Evolutionary conservation across 2,797 vertebrate genomes (phyloP).

Genomic region (Catamblyrhynchus diadema): DNA sequence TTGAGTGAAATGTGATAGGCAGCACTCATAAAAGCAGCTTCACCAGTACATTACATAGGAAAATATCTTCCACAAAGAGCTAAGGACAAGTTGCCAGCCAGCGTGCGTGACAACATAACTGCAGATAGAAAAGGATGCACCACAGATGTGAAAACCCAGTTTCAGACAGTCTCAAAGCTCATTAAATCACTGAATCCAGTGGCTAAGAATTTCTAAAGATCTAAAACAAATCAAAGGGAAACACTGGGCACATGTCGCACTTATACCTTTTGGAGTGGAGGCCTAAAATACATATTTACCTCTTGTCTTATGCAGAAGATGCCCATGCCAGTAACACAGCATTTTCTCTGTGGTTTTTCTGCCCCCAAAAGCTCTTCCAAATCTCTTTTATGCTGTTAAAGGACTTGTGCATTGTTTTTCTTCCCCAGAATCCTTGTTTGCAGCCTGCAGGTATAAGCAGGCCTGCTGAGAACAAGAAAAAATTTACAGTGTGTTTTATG

Average conservation of each 20-base stretch:
- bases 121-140: not conserved
- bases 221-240: not conserved
- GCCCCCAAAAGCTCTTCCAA: not conserved
- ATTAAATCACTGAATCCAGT: not conserved
- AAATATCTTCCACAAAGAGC: not conserved
- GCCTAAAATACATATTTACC: not conserved
- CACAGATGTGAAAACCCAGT: not conserved
- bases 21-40: not conserved
- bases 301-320: not conserved
- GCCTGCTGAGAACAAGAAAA: not conserved
- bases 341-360: not conserved
- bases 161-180: not conserved
- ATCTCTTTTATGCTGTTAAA: not conserved
- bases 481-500: not conserved
- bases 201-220: not conserved
- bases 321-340: not conserved
- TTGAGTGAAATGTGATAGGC: not conserved
- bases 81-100: not conserved
- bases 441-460: not conserved
- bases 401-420: not conserved
- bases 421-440: not conserved
- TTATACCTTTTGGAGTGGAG: not conserved
- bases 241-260: not conserved
- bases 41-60: not conserved
- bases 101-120: not conserved